Evolutionary conservation across 2,797 vertebrate genomes (phyloP).

Genomic region (Cuculus canorus): DNA sequence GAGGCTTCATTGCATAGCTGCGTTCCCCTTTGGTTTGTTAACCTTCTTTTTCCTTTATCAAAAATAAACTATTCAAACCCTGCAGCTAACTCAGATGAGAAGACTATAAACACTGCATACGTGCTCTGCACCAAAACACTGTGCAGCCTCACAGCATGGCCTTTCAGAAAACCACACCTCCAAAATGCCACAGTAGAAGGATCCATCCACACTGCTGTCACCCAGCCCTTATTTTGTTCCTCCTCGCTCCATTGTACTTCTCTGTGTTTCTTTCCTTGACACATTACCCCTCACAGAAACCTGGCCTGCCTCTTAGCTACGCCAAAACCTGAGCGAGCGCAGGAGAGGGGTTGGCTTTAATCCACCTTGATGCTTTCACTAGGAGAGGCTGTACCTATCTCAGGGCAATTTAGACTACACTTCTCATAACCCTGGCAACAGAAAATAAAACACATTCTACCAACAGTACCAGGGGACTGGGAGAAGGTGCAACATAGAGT

Average conservation of each 20-base stretch:
- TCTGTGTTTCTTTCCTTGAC: not conserved
- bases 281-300: not conserved
- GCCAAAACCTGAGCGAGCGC: not conserved
- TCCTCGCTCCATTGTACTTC: not conserved
- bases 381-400: not conserved
- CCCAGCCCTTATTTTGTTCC: not conserved
- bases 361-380: not conserved
- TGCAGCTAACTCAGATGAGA: not conserved
- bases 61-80: not conserved
- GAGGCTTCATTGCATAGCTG: not conserved
- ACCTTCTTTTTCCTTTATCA: not conserved
- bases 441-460: not conserved
- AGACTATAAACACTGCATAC: not conserved
- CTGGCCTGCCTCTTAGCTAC: not conserved
- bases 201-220: not conserved
- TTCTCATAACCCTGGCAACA: not conserved
- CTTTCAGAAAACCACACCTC: not conserved
- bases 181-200: not conserved
- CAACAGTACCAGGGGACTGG: not conserved
- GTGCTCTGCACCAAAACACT: rapidly evolving
- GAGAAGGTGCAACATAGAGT: not conserved
- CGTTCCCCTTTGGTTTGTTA: not conserved
- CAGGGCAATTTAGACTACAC: not conserved
- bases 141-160: not conserved
- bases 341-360: not conserved